phyloP scores from a whole-genome alignment of 2,888 invertebrate genomes.

The Drosophila yooni region DNA sequence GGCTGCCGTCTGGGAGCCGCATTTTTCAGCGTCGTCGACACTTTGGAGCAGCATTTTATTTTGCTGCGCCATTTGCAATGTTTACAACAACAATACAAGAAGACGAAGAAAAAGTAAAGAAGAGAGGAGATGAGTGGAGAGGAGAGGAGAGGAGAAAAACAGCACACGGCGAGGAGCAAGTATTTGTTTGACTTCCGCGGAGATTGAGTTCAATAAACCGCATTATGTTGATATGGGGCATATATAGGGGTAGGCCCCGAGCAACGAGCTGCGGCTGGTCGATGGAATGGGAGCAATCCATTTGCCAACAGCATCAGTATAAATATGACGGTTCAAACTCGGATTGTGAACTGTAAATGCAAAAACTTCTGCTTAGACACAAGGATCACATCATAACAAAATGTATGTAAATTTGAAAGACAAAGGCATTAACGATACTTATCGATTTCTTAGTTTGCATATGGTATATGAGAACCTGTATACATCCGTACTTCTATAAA shows the following conservation, averaged over 20 bases:
- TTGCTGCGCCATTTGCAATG: slow-evolving; percentile 63
- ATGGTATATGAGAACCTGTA: background rate
- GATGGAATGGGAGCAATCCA: slow-evolving; percentile 12
- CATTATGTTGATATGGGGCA: slow-evolving; percentile 26
- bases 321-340: background rate
- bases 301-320: slow-evolving; percentile 1
- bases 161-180: slow-evolving; percentile 31
- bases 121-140: background rate
- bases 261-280: slow-evolving; percentile 10
- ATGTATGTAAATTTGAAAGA: background rate
- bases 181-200: slow-evolving; percentile 64
- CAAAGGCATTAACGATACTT: background rate
- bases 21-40: slow-evolving; percentile 26
- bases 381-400: background rate
- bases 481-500: background rate
- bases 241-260: background rate
- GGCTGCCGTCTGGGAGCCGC: slow-evolving; percentile 9
- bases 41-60: slow-evolving; percentile 40
- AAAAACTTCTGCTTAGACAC: background rate
- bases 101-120: background rate
- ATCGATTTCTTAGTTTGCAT: background rate
- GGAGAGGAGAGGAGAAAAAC: background rate
- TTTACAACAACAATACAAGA: slow-evolving; percentile 32
- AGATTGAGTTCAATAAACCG: slow-evolving; percentile 75
- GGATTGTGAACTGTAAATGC: background rate